Conservation (phyloP, 2,888 invertebrate species). For the Nomada fabriciana region DNA sequence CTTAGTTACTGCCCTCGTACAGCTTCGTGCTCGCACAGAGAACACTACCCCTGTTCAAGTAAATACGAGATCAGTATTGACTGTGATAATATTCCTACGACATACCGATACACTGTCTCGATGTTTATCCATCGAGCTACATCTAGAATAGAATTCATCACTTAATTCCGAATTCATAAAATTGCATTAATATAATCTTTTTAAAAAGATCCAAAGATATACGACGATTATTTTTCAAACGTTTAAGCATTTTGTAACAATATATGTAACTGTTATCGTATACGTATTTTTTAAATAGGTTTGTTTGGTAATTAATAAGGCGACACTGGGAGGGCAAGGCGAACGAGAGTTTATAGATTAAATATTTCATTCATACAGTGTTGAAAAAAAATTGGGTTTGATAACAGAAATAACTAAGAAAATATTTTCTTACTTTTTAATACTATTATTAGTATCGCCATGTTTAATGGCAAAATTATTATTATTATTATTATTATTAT, state of each 20-base stretch:
- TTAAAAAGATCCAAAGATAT: no score
- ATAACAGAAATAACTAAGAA: background rate
- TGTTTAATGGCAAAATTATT: background rate
- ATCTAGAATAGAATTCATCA: no score
- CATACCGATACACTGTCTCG: slow-evolving; percentile 6
- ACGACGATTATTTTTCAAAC: no score
- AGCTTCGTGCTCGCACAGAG: background rate
- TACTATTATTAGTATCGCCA: background rate
- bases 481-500: background rate
- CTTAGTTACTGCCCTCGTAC: slow-evolving; percentile 31
- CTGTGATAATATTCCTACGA: slow-evolving; percentile 21
- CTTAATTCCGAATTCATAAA: no score
- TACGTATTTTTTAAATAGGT: no score
- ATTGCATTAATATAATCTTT: no score
- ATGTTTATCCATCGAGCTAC: no score
- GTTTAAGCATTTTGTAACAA: no score
- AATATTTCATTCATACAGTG: background rate
- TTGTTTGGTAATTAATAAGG: no score
- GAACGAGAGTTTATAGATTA: background rate
- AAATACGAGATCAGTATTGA: slow-evolving; percentile 19
- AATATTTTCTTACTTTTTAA: background rate
- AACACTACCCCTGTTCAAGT: background rate
- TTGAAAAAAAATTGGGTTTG: background rate
- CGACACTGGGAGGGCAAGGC: no score
- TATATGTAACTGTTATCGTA: no score